phyloP scores from a whole-genome alignment of 2,797 vertebrate species.

The Esox lucius region DNA sequence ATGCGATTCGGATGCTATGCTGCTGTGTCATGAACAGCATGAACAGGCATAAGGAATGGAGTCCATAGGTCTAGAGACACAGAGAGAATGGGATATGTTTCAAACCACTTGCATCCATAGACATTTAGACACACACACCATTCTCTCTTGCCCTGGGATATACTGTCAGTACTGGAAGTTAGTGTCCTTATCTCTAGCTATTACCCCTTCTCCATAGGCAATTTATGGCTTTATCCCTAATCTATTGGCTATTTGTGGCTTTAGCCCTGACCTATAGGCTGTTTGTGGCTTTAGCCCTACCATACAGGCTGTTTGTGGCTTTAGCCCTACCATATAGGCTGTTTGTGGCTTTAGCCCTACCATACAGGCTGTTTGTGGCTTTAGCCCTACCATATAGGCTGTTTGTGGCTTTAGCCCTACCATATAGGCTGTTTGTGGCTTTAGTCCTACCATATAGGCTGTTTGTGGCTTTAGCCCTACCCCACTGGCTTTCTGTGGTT shows the following conservation, averaged over 20 bases:
- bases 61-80: neutral
- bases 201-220: neutral
- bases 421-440: neutral
- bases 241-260: neutral
- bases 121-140: constrained; percentile 14
- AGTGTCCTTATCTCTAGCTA: neutral
- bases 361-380: neutral
- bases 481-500: neutral
- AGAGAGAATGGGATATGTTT: too few species aligned
- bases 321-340: neutral
- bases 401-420: neutral
- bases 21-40: neutral
- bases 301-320: neutral
- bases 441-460: neutral
- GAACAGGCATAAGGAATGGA: neutral
- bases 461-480: too few species aligned
- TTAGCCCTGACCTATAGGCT: neutral
- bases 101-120: too few species aligned
- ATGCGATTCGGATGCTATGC: neutral
- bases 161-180: neutral
- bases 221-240: neutral
- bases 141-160: neutral
- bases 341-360: neutral
- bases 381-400: neutral
- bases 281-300: neutral